Conservation (phyloP, 2,888 invertebrate species). For the Podabrus alpinus region DNA sequence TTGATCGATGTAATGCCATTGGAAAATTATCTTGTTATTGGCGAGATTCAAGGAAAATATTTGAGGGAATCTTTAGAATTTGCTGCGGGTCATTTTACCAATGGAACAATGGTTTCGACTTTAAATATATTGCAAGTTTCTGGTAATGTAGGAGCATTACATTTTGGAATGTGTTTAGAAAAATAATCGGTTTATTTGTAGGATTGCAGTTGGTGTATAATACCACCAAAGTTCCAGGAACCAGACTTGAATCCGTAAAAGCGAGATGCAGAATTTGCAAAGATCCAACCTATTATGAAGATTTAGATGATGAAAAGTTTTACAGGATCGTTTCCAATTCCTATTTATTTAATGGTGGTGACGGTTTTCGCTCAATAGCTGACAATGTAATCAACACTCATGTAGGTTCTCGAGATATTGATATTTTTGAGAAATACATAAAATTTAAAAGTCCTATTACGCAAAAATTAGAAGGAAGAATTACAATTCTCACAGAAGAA, state of each 20-base stretch:
- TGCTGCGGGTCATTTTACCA: conserved; percentile 54
- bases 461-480: conserved; percentile 3
- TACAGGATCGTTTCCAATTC: conserved; percentile 67
- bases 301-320: conserved; percentile 60
- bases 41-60: conserved; percentile 29
- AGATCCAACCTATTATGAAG: conserved; percentile 64
- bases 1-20: conserved; percentile 75
- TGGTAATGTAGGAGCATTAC: conserved; percentile 54
- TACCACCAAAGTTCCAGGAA: conserved; percentile 61
- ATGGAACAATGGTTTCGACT: conserved; percentile 39
- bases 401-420: conserved; percentile 60
- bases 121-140: conserved; percentile 65
- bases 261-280: conserved; percentile 68
- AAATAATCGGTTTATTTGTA: conserved; percentile 39
- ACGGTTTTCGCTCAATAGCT: conserved; percentile 62
- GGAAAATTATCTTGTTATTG: conserved; percentile 68
- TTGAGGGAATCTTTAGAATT: conserved; percentile 57
- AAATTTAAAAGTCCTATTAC: conserved; percentile 56
- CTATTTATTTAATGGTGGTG: conserved; percentile 69
- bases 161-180: not conserved
- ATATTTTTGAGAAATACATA: conserved; percentile 60
- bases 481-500: not conserved
- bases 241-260: conserved; percentile 61
- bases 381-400: conserved; percentile 58
- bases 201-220: conserved; percentile 68